Evolutionary conservation across 2,113 vertebrate genomes (phyloP), one percentile per base, ranked within the genome.

Genomic region (Rhynchopsitta pachyrhyncha): DNA sequence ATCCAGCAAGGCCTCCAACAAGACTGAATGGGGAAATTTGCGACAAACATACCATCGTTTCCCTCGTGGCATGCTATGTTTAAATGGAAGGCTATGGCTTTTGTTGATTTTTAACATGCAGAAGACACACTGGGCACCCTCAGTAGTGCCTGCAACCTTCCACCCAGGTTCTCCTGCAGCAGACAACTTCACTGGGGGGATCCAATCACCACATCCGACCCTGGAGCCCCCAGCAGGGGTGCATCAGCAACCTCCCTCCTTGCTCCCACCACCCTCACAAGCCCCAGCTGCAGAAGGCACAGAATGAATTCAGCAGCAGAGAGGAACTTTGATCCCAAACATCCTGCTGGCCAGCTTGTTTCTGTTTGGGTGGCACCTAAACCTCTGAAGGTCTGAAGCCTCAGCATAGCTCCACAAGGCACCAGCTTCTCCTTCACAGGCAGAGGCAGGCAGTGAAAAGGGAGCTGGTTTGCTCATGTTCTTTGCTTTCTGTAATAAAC

Each of bases 201-300:
- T 20, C 10, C 0, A 2, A 42, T 6, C n/a, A 27, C n/a, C 46
- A 41, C 8, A 1, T 29, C 57, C 42, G 49, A 37, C 24, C 31
- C 16, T 2, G 0, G 42, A 60, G 66, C 33, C 33, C 14, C 10
- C 0, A 0, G 24, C 46, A n/a, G 19, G 5, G 0, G 41, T 1
- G 1, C 27, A 31, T 15, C 22, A 23, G 57, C 46, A 20, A n/a
- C 44, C 37, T 46, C 29, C 10, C 22, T 28, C 49, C 41, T 35
- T 1, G 6, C 57, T 31, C 28, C 67, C 49, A 28, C 27, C 70
- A 18, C 14, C 8, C 82, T 22, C 4, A 3, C 11, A 90, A 86
- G 94, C 88, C 79, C 82, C 50, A 27, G 47, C 31, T 44, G 88
- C 52, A 73, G 16, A 15, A 70, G 59, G 69, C 60, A 67, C 41